Conservation (phyloP, 2,797 vertebrate species). For the Eulemur mongoz region DNA sequence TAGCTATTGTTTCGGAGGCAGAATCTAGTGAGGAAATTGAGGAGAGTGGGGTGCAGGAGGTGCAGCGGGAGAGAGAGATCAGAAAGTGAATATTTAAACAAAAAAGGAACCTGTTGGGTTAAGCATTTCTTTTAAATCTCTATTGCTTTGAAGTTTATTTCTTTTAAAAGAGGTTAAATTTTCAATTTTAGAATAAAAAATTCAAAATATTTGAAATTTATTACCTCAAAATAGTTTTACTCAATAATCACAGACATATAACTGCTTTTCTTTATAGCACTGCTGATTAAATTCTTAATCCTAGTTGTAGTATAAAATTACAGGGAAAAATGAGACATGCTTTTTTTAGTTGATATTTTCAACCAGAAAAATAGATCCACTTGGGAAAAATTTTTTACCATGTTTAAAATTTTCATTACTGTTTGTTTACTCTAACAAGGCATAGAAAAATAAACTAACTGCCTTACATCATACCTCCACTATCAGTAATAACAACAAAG, state of each 20-base stretch:
- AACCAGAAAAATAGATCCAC: background rate
- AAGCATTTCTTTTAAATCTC: background rate
- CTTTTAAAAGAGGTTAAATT: background rate
- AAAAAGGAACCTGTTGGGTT: background rate
- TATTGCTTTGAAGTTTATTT: background rate
- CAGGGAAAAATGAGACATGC: background rate
- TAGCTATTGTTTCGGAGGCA: conserved; percentile 64
- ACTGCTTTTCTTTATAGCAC: background rate
- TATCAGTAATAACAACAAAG: background rate
- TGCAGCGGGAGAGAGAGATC: background rate
- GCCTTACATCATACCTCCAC: background rate
- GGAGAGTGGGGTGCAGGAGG: background rate
- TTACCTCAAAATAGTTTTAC: background rate
- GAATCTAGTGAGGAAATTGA: conserved; percentile 28
- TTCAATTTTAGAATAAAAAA: background rate
- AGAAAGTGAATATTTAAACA: background rate
- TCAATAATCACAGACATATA: background rate
- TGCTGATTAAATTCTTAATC: conserved; percentile 1
- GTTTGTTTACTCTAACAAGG: background rate
- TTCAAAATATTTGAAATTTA: background rate
- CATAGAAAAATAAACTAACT: background rate
- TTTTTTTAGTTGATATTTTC: background rate
- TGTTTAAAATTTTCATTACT: background rate
- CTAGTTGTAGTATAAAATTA: background rate
- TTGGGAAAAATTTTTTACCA: background rate